Evolutionary conservation across 2,888 invertebrate species (phyloP), one percentile per base, ranked within the genome.

Genomic region (Formica aserva): DNA sequence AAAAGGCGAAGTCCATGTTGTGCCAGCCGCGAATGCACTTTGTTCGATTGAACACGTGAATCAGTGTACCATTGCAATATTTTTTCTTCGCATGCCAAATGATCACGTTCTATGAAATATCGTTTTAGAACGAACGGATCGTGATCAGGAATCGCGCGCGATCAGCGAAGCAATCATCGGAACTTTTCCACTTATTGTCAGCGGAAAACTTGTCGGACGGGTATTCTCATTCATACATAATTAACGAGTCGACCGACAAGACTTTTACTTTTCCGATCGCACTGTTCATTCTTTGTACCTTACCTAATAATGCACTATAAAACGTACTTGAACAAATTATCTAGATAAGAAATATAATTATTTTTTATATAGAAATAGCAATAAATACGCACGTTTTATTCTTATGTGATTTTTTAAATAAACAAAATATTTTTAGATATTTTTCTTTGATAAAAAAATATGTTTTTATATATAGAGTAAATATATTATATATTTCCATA

Each of bases 121-220:
- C 32, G 22, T 32, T 69, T 48, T 41, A 45, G 11, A 57, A 75
- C 35, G 35, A 65, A 41, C 18, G 32, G 1, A 55, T 80, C 6
- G 62, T 62, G 35, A 32, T 74, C n/a, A 45, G 22, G 29, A 18
- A 32, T 72, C 41, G 11, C 52, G 45, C 72, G 41, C 52, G 8
- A n/a, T 52, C 18, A 18, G 45, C 22, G 52, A 76, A 67, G 52
- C n/a, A 66, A 52, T 76, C 35, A 66, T 63, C 76, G 69, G 76
- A 87, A 75, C 57, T 90, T 88, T 86, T 86, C 87, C 81, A 29
- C 65, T 83, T 15, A 45, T 45, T 48, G 48, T 45, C 57, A 45
- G 63, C 45, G 77, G 72, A 29, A 86, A 89, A 83, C 85, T 82
- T 82, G 86, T 78, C 78, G 32, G 41, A 32, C 75, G 32, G 32